Base-by-base conservation (phyloP, 2,113 vertebrate species). In the Megalops atlanticus region DNA sequence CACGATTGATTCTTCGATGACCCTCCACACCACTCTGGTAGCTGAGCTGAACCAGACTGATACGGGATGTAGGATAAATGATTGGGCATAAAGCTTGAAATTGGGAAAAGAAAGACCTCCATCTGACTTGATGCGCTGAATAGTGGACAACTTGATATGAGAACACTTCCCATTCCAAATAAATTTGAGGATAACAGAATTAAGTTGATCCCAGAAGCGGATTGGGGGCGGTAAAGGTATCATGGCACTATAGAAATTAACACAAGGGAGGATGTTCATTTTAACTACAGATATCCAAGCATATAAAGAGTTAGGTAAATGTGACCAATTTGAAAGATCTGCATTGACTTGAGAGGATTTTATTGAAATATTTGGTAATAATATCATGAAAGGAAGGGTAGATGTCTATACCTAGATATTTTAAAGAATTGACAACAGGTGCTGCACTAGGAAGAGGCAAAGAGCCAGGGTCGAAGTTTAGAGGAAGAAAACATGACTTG, bases 191-290 rank as follows among this genome's bases (percentile, higher is more conserved):
- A 73, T 12, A 1, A 15, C 38, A 21, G 21, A 12, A 73, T 8
- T 6, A 12, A 73, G 71, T 73, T 73, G n/a, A n/a, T 35, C 7
- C 71, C 33, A 39, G 15, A 27, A 73, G 2, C 38, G 14, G 38
- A 39, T 10, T 15, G 71, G 71, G 14, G 35, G 71, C 7, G 33
- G 71, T 21, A 73, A 16, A 12, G 33, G 71, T 11, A 38, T 38
- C 33, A 38, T 73, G 0, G 33, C 5, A 73, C 6, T 73, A 35
- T 27, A 71, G 35, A 71, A 71, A 71, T 71, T 71, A 11, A 71
- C 12, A n/a, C 27, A n/a, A 33, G 68, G 68, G 68, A 71, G 68
- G 27, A 71, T 71, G 27, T 71, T 71, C 21, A 71, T 71, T 71
- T 71, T 71, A 33, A 71, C 68, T 33, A 33, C 68, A 33, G 68